phyloP scores from a whole-genome alignment of 2,888 invertebrate genomes.

The Hartigia nigra region DNA sequence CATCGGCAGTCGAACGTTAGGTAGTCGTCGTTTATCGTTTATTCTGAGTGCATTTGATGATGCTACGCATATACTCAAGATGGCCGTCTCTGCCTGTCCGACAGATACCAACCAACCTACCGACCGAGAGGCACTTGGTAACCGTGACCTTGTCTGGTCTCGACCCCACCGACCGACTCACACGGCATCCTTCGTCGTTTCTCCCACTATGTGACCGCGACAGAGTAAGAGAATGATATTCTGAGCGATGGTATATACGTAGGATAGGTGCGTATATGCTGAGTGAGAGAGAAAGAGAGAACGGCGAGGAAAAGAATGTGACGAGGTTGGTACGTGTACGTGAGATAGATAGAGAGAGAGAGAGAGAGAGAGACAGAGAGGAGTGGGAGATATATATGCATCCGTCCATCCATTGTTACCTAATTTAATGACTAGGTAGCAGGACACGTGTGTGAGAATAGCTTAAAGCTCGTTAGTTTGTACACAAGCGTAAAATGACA shows the following conservation, averaged over 20 bases:
- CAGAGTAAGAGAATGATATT: neutral
- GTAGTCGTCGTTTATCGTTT: conserved; percentile 50
- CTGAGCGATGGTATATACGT: neutral
- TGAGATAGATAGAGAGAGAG: neutral
- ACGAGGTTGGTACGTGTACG: neutral
- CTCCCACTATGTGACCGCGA: conserved; percentile 7
- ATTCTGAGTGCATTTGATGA: conserved; percentile 48
- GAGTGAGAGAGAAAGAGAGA: neutral
- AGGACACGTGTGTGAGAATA: conserved; percentile 44
- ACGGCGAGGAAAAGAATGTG: conserved; percentile 7
- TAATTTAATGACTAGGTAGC: conserved; percentile 51
- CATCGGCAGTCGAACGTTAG: neutral
- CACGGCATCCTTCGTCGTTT: conserved; percentile 25
- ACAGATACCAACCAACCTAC: conserved; percentile 7
- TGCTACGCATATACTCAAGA: conserved; percentile 52
- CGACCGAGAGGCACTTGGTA: conserved; percentile 49
- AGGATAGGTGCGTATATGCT: neutral
- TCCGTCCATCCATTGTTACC: conserved; percentile 49
- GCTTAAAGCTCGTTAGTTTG: conserved; percentile 43
- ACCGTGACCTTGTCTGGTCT: conserved; percentile 65
- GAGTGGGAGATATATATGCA: conserved; percentile 20
- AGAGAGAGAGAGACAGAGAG: neutral
- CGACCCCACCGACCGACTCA: conserved; percentile 34
- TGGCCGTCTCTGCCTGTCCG: conserved; percentile 44
- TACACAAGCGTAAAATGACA: conserved; percentile 44